These are phyloP conservation scores for Trachelipus rathkii DNA, from an alignment of 1,140 invertebrate genomes.

Conservation along the genomic window DNA sequence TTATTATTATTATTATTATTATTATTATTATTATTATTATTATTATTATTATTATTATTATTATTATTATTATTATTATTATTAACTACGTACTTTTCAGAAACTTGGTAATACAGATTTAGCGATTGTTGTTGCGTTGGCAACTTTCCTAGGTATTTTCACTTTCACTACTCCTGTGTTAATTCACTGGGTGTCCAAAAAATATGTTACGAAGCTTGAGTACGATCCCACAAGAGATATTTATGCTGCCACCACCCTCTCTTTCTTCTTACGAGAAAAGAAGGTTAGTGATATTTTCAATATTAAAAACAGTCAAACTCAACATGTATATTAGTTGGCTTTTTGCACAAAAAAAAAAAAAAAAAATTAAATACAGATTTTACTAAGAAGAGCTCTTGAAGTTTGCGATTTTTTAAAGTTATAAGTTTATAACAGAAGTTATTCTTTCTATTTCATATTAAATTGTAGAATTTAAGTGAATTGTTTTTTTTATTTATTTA, in stretches of 20 bases:
- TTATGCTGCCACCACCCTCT: slow-evolving; percentile 66
- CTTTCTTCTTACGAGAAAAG: slow-evolving; percentile 61
- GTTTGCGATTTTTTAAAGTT: too few relatives aligned
- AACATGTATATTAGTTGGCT: background rate
- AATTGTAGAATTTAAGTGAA: too few relatives aligned
- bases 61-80: too few relatives aligned
- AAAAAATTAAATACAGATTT: too few relatives aligned
- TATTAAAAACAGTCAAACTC: background rate
- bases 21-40: too few relatives aligned
- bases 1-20: too few relatives aligned
- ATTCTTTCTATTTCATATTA: too few relatives aligned
- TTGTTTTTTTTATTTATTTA: too few relatives aligned
- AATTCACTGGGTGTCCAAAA: slow-evolving; percentile 74
- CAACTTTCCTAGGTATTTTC: slow-evolving; percentile 67
- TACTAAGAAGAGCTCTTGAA: too few relatives aligned
- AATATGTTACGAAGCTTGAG: slow-evolving; percentile 73
- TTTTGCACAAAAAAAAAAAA: too few relatives aligned
- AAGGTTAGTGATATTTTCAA: slow-evolving; percentile 54
- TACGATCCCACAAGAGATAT: slow-evolving; percentile 61
- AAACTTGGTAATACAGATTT: slow-evolving; percentile 51
- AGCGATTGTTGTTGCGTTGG: slow-evolving; percentile 58
- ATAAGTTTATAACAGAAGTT: too few relatives aligned
- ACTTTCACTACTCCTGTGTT: slow-evolving; percentile 76
- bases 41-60: too few relatives aligned
- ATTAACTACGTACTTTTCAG: slow-evolving; percentile 12